Evolutionary conservation across 2,113 vertebrate genomes (phyloP).

Genomic region (Engystomops pustulosus): DNA sequence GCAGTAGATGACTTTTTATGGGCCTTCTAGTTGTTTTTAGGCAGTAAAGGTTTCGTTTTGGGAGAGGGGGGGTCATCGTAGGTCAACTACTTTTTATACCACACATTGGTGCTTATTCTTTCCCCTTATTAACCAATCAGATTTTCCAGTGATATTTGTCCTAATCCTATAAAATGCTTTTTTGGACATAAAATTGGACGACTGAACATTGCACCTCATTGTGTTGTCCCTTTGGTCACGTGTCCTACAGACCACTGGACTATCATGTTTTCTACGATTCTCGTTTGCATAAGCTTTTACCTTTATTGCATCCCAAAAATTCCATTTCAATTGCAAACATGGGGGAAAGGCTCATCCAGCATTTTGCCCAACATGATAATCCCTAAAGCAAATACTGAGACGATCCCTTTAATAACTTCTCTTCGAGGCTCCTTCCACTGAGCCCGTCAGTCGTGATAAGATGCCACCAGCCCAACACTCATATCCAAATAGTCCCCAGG

Average conservation of each 20-base stretch:
- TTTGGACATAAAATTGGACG: background rate
- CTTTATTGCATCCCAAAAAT: slow-evolving; percentile 16
- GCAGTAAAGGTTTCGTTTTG: background rate
- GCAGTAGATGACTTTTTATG: background rate
- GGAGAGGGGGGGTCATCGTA: background rate
- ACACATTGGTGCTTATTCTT: background rate
- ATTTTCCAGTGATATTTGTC: background rate
- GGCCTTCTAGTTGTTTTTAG: background rate
- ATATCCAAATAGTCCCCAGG: background rate
- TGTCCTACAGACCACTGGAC: background rate
- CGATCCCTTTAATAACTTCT: slow-evolving; percentile 35
- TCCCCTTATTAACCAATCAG: background rate
- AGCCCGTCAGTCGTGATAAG: background rate
- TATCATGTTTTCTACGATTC: background rate
- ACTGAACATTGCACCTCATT: too few species aligned
- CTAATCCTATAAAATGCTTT: background rate
- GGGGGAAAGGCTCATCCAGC: background rate
- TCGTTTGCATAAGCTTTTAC: background rate
- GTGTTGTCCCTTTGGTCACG: background rate
- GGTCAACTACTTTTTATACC: background rate
- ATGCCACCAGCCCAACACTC: background rate
- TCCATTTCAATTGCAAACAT: slow-evolving; percentile 16
- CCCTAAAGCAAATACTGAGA: slow-evolving; percentile 28
- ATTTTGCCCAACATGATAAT: slow-evolving; percentile 22
- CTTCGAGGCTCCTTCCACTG: background rate